phyloP scores from a whole-genome alignment of 2,113 vertebrate species.

The Hemibagrus wyckioides region DNA sequence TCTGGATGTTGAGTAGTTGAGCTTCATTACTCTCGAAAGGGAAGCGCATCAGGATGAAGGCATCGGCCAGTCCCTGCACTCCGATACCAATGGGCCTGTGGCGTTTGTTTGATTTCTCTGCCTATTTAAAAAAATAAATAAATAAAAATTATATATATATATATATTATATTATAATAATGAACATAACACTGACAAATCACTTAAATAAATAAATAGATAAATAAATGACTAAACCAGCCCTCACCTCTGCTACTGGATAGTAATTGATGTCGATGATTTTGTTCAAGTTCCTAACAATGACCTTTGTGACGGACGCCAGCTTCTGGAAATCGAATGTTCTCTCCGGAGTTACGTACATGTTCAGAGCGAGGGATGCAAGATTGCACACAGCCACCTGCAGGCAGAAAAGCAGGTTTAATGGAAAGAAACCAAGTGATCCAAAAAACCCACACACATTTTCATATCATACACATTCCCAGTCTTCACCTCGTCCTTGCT shows the following conservation, averaged over 20 bases:
- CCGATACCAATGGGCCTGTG: constrained; percentile 95
- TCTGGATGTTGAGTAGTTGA: constrained; percentile 88
- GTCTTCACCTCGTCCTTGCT: constrained; percentile 86
- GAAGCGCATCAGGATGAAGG: constrained; percentile 93
- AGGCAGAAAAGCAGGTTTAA: neutral
- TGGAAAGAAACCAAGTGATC: neutral
- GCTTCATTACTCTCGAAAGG: constrained; percentile 93
- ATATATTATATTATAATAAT: neutral
- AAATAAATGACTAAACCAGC: neutral
- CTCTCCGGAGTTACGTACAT: constrained; percentile 91
- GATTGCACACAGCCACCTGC: constrained; percentile 93
- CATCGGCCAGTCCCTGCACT: constrained; percentile 93
- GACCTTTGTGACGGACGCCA: constrained; percentile 88
- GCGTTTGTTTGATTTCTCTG: constrained; percentile 85
- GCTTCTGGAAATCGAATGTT: constrained; percentile 86
- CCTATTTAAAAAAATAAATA: constrained; percentile 68
- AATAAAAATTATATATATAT: neutral
- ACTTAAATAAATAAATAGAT: neutral
- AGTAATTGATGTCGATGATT: constrained; percentile 98
- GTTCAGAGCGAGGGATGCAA: constrained; percentile 94
- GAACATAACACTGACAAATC: neutral
- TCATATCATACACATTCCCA: neutral
- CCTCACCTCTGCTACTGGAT: constrained; percentile 88
- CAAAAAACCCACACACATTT: neutral
- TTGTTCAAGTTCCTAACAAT: constrained; percentile 94